A percentile compares a stretch with the other conserved stretches of the same genome.
Evolutionary conservation across 2,888 invertebrate genomes (phyloP).

Genomic region (Craniophora ligustri): DNA sequence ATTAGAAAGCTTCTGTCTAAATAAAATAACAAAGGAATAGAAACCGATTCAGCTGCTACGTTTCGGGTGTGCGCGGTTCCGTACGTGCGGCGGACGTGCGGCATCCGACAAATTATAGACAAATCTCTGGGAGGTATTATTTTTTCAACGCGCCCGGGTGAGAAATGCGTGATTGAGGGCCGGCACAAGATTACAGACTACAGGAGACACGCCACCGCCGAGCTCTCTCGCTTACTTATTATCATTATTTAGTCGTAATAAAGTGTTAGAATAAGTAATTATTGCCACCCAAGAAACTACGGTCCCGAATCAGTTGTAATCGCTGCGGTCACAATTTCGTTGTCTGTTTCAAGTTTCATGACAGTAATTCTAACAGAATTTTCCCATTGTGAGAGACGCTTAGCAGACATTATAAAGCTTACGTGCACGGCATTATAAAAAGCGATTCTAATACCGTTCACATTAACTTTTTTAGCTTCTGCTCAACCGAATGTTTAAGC

Average conservation of each 20-base stretch:
- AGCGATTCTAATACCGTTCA: slow-evolving; percentile 59
- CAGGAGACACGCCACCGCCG: slow-evolving; percentile 82
- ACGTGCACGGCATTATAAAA: slow-evolving; percentile 55
- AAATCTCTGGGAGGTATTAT: slow-evolving; percentile 85
- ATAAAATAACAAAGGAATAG: slow-evolving; percentile 73
- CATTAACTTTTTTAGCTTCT: slow-evolving; percentile 68
- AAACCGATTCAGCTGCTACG: slow-evolving; percentile 70
- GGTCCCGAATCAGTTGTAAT: slow-evolving; percentile 37
- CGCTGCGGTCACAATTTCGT: slow-evolving; percentile 44
- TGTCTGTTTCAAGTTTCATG: slow-evolving; percentile 35
- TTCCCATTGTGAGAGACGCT: slow-evolving; percentile 45
- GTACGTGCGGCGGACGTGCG: slow-evolving; percentile 66
- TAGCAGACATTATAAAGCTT: slow-evolving; percentile 53
- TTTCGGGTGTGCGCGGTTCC: slow-evolving; percentile 51
- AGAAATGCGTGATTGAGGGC: slow-evolving; percentile 87
- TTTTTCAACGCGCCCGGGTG: slow-evolving; percentile 88
- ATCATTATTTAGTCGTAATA: slow-evolving; percentile 86
- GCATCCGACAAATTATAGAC: slow-evolving; percentile 87
- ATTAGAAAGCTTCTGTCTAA: slow-evolving; percentile 79
- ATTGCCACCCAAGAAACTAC: slow-evolving; percentile 76
- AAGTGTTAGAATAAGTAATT: slow-evolving; percentile 83
- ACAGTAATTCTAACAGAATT: slow-evolving; percentile 35
- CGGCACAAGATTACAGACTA: slow-evolving; percentile 85
- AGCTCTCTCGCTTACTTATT: slow-evolving; percentile 81
- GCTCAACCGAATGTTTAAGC: slow-evolving; percentile 64